Evolutionary conservation across 2,113 vertebrate genomes (phyloP).

Genomic region (Callospermophilus lateralis): DNA sequence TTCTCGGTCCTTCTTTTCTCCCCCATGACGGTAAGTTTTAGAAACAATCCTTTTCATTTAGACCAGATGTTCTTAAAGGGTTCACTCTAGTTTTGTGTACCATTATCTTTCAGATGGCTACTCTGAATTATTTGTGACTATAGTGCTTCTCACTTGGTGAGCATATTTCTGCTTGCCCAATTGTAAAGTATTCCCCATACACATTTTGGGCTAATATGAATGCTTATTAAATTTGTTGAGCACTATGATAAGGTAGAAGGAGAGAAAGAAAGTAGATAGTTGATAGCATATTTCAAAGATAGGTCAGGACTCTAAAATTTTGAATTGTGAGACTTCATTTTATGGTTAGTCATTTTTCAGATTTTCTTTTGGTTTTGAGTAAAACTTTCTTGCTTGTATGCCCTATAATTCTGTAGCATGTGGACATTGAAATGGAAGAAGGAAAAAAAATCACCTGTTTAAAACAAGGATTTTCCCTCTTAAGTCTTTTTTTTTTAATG

Average conservation of each 20-base stretch:
- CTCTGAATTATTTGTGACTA: background rate
- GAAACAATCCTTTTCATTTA: background rate
- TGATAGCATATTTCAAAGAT: slow-evolving; percentile 33
- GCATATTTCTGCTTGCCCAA: background rate
- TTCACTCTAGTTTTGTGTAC: background rate
- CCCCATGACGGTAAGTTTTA: background rate
- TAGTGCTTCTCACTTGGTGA: background rate
- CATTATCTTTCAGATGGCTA: background rate
- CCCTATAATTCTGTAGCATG: background rate
- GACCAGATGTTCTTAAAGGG: background rate
- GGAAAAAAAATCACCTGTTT: background rate
- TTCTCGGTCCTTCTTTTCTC: too few relatives aligned
- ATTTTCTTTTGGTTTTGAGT: background rate
- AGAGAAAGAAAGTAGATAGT: slow-evolving; percentile 11
- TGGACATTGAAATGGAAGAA: background rate
- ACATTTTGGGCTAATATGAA: slow-evolving; percentile 6
- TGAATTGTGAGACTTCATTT: slow-evolving; percentile 46
- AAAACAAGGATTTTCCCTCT: background rate
- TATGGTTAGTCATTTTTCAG: slow-evolving; percentile 2
- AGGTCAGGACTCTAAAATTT: background rate
- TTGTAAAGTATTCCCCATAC: background rate
- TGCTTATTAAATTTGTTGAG: background rate
- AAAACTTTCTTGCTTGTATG: background rate
- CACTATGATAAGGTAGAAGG: background rate
- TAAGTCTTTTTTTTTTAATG: background rate